Base-by-base conservation (phyloP, 2,888 invertebrate genomes). In the Ormyrus rosae region DNA sequence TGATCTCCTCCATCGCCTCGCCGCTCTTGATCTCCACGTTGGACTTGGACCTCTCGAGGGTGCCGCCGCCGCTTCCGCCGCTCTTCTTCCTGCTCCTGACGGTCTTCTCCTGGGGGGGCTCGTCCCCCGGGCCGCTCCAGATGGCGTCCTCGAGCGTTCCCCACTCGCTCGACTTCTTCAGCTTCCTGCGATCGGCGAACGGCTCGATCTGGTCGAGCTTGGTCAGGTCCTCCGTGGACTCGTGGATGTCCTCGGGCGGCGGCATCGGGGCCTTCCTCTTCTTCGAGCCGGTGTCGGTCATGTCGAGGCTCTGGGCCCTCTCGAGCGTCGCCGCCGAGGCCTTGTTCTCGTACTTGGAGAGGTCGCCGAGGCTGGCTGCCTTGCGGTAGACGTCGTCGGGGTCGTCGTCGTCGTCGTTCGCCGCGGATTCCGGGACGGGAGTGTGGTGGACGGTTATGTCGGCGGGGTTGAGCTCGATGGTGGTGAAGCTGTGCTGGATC, bases 301-400 rank as follows among this genome's bases (percentile, higher is more conserved):
- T 94, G 84, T 96, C 96, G 63, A 96, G 91, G 85, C 96, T 96
- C 88, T 96, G 96, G 0, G 96, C 96, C 83, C 96, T 92, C 91
- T 96, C 96, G 75, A 95, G 89, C 9, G 94, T 94, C 4, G 94
- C 94, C 4, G 92, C 94, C 4, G 92, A 91, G 4, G 92, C 89
- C 8, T 92, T 92, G 58, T 92, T 91, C 75, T 93, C 92, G 82
- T 96, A 94, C 87, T 94, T 94, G 0, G 96, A 95, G 70, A 96
- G 91, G 90, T 96, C 96, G 0, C 96, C 96, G 1, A 96, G 92
- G 56, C 96, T 96, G 0, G 96, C 95, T 2, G 96, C 96, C 91
- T 95, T 95, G 19, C 96, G 91, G 78, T 92, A 92, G 86, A 94
- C 94, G 83, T 94, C 94, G 70, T 94, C 93, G 0, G 90, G 91